Percentiles rank a stretch among this genome's conserved stretches.
Evolutionary conservation across 2,113 vertebrate genomes (phyloP).

Genomic region (Corythornis cristatus): DNA sequence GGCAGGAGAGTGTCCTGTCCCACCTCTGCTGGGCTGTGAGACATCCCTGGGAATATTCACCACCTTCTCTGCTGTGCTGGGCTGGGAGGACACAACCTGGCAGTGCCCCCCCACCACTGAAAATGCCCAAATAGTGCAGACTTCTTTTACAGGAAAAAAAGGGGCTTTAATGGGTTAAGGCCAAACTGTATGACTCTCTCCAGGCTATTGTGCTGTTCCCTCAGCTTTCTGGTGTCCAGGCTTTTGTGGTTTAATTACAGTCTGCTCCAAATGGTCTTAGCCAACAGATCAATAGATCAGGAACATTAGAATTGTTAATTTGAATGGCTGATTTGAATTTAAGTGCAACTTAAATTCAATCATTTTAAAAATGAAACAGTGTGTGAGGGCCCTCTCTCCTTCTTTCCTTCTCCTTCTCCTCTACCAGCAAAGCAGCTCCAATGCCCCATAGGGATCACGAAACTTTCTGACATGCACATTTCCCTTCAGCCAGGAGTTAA

Average conservation of each 20-base stretch:
- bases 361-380: conserved; percentile 22
- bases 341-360: conserved; percentile 67
- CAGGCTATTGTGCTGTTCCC: conserved; percentile 21
- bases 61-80: fast-evolving
- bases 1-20: not conserved
- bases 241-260: conserved; percentile 69
- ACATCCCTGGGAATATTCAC: not conserved
- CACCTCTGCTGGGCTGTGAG: not conserved
- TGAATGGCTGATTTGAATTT: conserved; percentile 68
- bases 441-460: not conserved
- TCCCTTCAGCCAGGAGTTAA: conserved; percentile 52
- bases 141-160: not conserved
- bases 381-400: not conserved
- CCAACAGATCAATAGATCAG: conserved; percentile 68
- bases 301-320: conserved; percentile 71
- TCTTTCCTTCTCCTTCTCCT: not conserved
- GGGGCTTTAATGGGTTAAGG: conserved; percentile 3
- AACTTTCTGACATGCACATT: conserved; percentile 33
- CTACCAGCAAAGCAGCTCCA: not conserved
- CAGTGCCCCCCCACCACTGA: not conserved
- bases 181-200: not conserved
- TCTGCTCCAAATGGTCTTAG: conserved; percentile 54
- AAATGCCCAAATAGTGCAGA: not conserved
- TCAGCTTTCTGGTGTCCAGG: conserved; percentile 27
- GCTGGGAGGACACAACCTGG: not conserved